Evolutionary conservation across 2,113 vertebrate species (phyloP).

Genomic region (Atherinomorus stipes): DNA sequence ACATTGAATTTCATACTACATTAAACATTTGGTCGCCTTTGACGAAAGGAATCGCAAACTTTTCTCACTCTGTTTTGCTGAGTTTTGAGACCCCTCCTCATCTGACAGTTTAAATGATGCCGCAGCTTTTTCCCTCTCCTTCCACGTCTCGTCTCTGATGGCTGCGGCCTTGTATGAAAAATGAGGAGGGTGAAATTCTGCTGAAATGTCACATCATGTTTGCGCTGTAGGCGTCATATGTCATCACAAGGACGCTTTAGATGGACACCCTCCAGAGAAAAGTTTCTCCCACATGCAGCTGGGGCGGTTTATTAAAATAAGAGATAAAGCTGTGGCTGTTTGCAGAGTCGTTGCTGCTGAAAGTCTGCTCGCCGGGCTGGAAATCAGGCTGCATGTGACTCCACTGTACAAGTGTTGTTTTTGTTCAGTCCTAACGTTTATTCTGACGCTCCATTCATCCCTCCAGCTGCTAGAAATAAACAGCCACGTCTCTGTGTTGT

Average conservation of each 20-base stretch:
- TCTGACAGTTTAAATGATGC: slow-evolving; percentile 65
- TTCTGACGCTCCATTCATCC: too few species aligned
- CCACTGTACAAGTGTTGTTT: background rate
- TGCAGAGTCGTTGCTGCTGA: background rate
- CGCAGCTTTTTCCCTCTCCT: slow-evolving; percentile 43
- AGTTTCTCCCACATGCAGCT: slow-evolving; percentile 8
- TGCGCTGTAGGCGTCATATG: slow-evolving; percentile 35
- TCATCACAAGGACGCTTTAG: slow-evolving; percentile 61
- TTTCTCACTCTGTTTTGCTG: slow-evolving; percentile 24
- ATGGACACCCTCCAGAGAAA: slow-evolving; percentile 27
- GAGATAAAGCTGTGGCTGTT: background rate
- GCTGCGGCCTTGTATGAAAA: slow-evolving; percentile 55
- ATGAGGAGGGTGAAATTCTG: slow-evolving; percentile 47
- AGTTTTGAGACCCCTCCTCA: slow-evolving; percentile 20
- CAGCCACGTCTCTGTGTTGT: too few species aligned
- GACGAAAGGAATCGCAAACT: slow-evolving; percentile 33
- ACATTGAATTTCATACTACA: slow-evolving; percentile 72
- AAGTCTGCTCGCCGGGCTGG: background rate
- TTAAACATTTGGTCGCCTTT: slow-evolving; percentile 68
- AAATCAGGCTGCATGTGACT: background rate
- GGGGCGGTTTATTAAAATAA: background rate
- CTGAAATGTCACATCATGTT: slow-evolving; percentile 50
- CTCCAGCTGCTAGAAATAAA: too few species aligned
- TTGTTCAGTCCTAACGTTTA: too few species aligned
- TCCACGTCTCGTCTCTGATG: slow-evolving; percentile 38